Evolutionary conservation across 2,797 vertebrate genomes (phyloP), one percentile per base, ranked within the genome.

Genomic region (Gastrophryne carolinensis): DNA sequence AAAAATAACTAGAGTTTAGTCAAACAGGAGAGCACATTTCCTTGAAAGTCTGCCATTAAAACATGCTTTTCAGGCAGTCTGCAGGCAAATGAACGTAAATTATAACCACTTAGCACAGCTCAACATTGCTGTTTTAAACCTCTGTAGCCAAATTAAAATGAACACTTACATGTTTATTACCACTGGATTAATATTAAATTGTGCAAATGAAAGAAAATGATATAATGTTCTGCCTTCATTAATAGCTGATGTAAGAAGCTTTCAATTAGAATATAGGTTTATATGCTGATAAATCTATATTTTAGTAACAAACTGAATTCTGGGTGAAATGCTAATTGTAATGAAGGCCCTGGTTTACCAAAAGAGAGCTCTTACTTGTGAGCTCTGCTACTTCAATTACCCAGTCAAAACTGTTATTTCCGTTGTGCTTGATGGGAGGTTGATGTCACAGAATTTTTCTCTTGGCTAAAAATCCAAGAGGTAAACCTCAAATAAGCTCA

Each of bases 121-220:
- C 50, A 57, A 57, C 26, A 34, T 12, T 47, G 35, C 49, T 67
- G 11, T 53, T 73, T 53, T 21, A 53, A 57, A 53, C 9, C 61
- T 47, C 27, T 41, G 5, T n/a, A 24, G 34, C 26, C 2, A 56
- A 56, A 21, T 41, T 17, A 64, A 47, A 65, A 56, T 54, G 10
- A 44, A 44, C 50, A 35, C 44, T 27, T 73, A 53, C n/a, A 41
- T 13, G 23, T 72, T 63, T 57, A 60, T 72, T 72, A 72, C 52
- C 62, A 24, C 47, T 35, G 30, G 44, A 61, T 62, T 50, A 61
- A 61, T 26, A 61, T 37, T 57, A 72, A 34, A 24, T 44, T 62
- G 29, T 37, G 12, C 49, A 72, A 19, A 41, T 13, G 12, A 15
- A 50, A 61, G 23, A 29, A n/a, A 61, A 32, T 19, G 23, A n/a